Percentiles rank a stretch among this genome's conserved stretches.
phyloP scores from a whole-genome alignment of 2,797 vertebrate genomes.

The Mormyrops attenuatus region DNA sequence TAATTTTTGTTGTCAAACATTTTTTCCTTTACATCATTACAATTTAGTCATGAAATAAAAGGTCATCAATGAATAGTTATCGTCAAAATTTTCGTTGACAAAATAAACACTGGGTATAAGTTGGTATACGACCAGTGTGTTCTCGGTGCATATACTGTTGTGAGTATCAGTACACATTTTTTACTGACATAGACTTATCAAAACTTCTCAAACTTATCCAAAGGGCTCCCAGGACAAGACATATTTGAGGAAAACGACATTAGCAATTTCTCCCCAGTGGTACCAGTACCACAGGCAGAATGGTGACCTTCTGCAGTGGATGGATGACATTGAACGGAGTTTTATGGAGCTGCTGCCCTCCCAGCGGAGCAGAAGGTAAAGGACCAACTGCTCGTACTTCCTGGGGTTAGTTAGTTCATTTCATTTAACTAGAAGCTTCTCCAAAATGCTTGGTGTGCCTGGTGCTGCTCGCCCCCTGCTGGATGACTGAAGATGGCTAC shows the following conservation, averaged over 20 bases:
- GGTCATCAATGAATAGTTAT: neutral
- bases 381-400: neutral
- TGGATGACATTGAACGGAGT: neutral
- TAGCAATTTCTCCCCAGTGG: neutral
- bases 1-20: neutral
- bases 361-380: neutral
- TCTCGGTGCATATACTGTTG: neutral
- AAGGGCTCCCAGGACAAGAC: neutral
- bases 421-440: neutral
- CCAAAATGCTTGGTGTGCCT: neutral
- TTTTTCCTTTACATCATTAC: neutral
- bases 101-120: neutral
- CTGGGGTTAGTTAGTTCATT: neutral
- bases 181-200: neutral
- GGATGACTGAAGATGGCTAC: neutral
- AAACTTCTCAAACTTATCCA: neutral
- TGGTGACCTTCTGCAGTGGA: neutral
- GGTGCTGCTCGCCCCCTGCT: too few species aligned
- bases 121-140: neutral
- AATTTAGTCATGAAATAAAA: neutral
- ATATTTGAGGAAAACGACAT: neutral
- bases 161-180: neutral
- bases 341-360: neutral
- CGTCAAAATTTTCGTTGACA: neutral
- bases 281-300: conserved; percentile 1